Conservation (phyloP, 2,888 invertebrate species). For the Lithophane ornitopus region DNA sequence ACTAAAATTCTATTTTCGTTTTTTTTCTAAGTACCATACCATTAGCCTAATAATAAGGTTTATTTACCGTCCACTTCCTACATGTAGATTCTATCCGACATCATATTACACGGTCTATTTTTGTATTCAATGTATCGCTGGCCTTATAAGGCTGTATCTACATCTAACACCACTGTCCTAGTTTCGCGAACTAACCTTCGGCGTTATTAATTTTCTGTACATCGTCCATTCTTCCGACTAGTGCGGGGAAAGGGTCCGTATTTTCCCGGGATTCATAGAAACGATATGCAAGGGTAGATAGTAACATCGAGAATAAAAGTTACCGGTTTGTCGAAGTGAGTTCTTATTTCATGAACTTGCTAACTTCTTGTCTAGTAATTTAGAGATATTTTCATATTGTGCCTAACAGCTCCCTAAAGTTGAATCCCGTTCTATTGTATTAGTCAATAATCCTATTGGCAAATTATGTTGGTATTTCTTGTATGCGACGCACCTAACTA, state of each 20-base stretch:
- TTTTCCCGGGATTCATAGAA: slow-evolving; percentile 16
- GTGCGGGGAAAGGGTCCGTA: slow-evolving; percentile 24
- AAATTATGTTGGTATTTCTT: slow-evolving; percentile 16
- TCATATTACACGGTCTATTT: slow-evolving; percentile 61
- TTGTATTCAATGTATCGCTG: slow-evolving; percentile 50
- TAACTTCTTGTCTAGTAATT: not conserved
- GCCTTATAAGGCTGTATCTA: slow-evolving; percentile 59
- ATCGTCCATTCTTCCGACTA: slow-evolving; percentile 55
- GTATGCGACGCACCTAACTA: slow-evolving; percentile 35
- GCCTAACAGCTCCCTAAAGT: not conserved
- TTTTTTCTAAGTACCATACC: not conserved
- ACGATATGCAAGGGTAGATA: too few species aligned
- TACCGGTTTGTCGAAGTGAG: too few species aligned
- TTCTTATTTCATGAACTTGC: too few species aligned
- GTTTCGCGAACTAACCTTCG: slow-evolving; percentile 60
- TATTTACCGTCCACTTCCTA: slow-evolving; percentile 29
- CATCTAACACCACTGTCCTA: slow-evolving; percentile 66
- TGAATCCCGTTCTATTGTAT: not conserved
- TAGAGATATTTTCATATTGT: not conserved
- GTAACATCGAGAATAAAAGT: too few species aligned
- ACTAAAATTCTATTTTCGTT: too few species aligned
- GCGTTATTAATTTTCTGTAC: slow-evolving; percentile 67
- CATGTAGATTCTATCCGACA: slow-evolving; percentile 46
- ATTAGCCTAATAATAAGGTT: slow-evolving; percentile 10
- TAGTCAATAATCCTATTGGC: not conserved